These are phyloP conservation scores for Passer domesticus DNA, from an alignment of 2,113 vertebrate genomes.

Conservation along the genomic window DNA sequence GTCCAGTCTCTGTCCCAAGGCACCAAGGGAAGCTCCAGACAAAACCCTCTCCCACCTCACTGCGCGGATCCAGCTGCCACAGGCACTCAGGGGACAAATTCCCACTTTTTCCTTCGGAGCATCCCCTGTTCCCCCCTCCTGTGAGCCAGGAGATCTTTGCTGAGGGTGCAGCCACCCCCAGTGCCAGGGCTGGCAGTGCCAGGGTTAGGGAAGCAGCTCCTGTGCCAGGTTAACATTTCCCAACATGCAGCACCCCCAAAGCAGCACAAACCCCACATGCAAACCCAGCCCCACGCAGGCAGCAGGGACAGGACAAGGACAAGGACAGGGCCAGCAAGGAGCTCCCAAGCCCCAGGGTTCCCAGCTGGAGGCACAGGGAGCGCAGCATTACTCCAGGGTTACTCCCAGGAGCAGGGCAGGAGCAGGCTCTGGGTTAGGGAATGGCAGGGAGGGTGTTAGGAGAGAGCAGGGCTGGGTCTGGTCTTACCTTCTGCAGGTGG, in stretches of 20 bases:
- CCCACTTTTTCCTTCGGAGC: background rate
- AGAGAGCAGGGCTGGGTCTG: constrained; percentile 62
- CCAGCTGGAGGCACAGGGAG: background rate
- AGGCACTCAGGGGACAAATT: background rate
- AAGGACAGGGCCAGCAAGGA: background rate
- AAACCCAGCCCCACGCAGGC: background rate
- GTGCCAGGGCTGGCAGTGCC: background rate
- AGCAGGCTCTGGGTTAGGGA: background rate
- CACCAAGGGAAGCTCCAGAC: background rate
- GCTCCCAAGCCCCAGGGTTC: background rate
- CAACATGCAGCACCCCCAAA: background rate
- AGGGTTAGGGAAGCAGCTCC: background rate
- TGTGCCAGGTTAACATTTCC: fast-evolving
- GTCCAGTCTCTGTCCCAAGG: background rate
- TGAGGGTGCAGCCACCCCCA: background rate
- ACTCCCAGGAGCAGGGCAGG: background rate
- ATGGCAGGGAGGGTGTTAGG: background rate
- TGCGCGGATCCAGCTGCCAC: background rate
- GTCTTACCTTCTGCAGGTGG: constrained; percentile 82
- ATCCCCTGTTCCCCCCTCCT: background rate
- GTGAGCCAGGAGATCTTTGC: background rate
- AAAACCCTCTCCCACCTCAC: background rate
- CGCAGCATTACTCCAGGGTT: background rate
- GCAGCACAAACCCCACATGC: background rate
- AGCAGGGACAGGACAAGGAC: background rate